Evolutionary conservation across 2,888 invertebrate species (phyloP).

Genomic region (Ichneumoninae sp.): DNA sequence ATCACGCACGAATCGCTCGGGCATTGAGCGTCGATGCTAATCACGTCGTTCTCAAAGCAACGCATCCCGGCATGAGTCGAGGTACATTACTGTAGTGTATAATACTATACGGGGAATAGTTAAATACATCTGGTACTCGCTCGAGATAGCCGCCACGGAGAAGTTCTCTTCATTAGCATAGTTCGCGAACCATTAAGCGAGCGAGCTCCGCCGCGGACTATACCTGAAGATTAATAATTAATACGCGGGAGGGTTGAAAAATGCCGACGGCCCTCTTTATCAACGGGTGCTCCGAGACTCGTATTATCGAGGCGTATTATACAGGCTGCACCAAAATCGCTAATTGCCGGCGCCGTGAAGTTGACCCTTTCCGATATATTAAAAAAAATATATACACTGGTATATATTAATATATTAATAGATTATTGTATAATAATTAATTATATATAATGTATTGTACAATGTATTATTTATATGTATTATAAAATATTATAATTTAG

Average conservation of each 20-base stretch:
- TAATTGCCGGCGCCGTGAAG: background rate
- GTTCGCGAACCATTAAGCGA: conserved; percentile 57
- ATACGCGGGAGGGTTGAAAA: conserved; percentile 64
- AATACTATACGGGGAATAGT: conserved; percentile 35
- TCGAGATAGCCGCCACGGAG: conserved; percentile 6
- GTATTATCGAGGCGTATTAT: conserved; percentile 6
- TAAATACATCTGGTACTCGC: conserved; percentile 36
- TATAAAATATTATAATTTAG: no score
- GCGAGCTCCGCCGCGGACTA: conserved; percentile 8
- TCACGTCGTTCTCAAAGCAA: conserved; percentile 67
- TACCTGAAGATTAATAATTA: conserved; percentile 66
- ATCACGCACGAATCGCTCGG: conserved; percentile 75
- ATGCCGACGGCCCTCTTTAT: conserved; percentile 63
- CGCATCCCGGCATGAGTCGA: conserved; percentile 14
- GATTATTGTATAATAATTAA: no score
- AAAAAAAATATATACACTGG: no score
- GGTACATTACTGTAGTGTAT: conserved; percentile 26
- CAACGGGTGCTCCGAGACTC: conserved; percentile 46
- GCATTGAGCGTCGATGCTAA: conserved; percentile 72
- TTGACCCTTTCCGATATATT: background rate
- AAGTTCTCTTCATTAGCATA: conserved; percentile 49
- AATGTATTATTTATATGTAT: no score
- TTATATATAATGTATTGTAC: no score
- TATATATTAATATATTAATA: no score
- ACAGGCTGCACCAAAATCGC: conserved; percentile 48